Base-by-base conservation (phyloP, 2,797 vertebrate species). In the Myripristis murdjan region DNA sequence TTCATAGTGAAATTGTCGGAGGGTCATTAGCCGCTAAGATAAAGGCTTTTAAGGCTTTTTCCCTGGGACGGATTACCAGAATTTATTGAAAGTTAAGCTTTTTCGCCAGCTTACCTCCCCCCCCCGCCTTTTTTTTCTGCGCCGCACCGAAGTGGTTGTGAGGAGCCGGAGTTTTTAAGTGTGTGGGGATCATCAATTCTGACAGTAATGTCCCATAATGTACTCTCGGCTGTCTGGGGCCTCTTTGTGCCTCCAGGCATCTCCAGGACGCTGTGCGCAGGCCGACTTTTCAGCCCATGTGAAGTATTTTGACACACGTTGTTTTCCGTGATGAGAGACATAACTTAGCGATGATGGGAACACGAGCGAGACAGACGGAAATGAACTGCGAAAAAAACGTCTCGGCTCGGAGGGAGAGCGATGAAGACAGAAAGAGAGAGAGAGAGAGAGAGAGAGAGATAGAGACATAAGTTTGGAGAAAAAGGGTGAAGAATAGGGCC, bases 261-360 rank as follows among this genome's bases (percentile, higher is more conserved):
- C 39, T 64, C 37, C 47, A 48, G 33, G 58, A 70, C 20, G 47
- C 9, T 14, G 16, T 41, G 52, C 74, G 56, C 62, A 2, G 22
- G 3, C 31, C 28, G 64, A 66, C 64, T 81, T 69, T 47, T 72
- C 53, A 73, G 35, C 51, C 57, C 20, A 47, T 61, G 60, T 72
- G 39, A 75, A 70, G 37, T 67, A 61, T 76, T 85, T 80, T 73
- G 81, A 79, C 70, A 79, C 22, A 41, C 28, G 53, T 68, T 83
- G 75, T 89, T 76, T 84, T 84, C 75, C 66, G 80, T 70, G 73
- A 85, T 88, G 76, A 73, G 59, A 61, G 35, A 62, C 41, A 79
- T 86, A 77, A 86, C 87, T 85, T 78, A 64, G 68, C 1, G 9
- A 46, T 18, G 73, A 77, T 58, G 51, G 77, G 47, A 61, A 59